Evolutionary conservation across 2,888 invertebrate genomes (phyloP).

Genomic region (Cybosia mesomella): DNA sequence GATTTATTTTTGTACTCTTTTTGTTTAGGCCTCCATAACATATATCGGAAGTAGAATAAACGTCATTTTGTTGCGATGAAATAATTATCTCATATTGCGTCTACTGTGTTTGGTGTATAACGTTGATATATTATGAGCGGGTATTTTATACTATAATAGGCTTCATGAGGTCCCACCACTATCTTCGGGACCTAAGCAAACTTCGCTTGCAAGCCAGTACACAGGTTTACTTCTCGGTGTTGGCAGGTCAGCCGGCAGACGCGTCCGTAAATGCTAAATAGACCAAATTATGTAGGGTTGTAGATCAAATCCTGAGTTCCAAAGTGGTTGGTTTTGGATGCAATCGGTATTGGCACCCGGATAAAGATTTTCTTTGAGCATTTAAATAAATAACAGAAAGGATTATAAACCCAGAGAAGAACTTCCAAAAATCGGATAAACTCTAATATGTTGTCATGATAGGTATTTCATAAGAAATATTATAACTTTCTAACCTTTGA

Average conservation of each 20-base stretch:
- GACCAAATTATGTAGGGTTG: background rate
- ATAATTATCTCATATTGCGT: background rate
- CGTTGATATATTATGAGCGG: background rate
- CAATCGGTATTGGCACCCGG: too few relatives aligned
- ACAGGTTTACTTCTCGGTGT: background rate
- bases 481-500: conserved; percentile 2
- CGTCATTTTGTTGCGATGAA: background rate
- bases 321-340: too few relatives aligned
- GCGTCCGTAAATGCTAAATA: background rate
- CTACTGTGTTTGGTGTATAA: background rate
- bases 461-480: background rate
- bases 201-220: too few relatives aligned
- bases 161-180: background rate
- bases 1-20: conserved; percentile 10
- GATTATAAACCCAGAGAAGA: too few relatives aligned
- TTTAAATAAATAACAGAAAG: background rate
- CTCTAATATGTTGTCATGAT: background rate
- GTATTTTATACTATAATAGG: too few relatives aligned
- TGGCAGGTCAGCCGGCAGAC: background rate
- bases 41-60: conserved; percentile 13
- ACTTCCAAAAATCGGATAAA: background rate
- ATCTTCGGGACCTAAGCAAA: background rate
- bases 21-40: conserved; percentile 14
- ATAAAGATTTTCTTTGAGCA: too few relatives aligned
- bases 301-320: too few relatives aligned